phyloP scores from a whole-genome alignment of 2,113 vertebrate genomes.

The Pseudorhombus dupliciocellatus region DNA sequence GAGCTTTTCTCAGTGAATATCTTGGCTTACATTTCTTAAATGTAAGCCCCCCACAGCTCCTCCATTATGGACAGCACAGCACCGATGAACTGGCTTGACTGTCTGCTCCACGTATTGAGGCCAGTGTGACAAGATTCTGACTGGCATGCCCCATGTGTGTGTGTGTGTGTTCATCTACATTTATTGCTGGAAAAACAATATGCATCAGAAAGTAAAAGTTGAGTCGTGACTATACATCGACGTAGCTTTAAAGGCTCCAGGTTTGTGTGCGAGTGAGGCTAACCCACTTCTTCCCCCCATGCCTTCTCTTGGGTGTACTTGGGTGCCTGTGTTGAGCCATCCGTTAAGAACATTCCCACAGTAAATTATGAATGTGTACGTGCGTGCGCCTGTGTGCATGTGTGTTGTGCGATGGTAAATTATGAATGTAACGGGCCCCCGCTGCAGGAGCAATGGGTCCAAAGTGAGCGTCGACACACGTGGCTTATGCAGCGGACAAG shows the following conservation, averaged over 20 bases:
- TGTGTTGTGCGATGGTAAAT: constrained; percentile 65
- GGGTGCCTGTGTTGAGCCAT: constrained; percentile 72
- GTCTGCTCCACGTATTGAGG: constrained; percentile 49
- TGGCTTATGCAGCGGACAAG: constrained; percentile 23
- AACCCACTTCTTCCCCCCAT: constrained; percentile 30
- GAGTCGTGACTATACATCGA: not conserved
- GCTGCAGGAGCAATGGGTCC: constrained; percentile 68
- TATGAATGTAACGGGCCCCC: constrained; percentile 67
- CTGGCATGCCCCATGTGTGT: not conserved
- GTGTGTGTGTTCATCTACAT: not conserved
- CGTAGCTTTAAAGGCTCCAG: constrained; percentile 6
- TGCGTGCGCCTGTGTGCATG: constrained; percentile 35
- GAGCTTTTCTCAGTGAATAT: constrained; percentile 55
- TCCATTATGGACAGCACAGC: constrained; percentile 60
- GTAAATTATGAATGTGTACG: constrained; percentile 78
- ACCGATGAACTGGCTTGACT: constrained; percentile 43
- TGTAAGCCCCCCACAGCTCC: constrained; percentile 54
- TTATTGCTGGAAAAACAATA: not conserved
- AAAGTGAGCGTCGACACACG: constrained; percentile 40
- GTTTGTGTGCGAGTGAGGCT: constrained; percentile 10
- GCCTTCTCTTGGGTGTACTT: constrained; percentile 58
- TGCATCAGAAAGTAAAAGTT: not conserved
- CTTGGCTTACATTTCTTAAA: constrained; percentile 63
- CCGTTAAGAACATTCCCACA: constrained; percentile 79
- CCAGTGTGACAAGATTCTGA: constrained; percentile 50